phyloP scores from a whole-genome alignment of 2,888 invertebrate genomes.

The Drosophila nigritarsus region DNA sequence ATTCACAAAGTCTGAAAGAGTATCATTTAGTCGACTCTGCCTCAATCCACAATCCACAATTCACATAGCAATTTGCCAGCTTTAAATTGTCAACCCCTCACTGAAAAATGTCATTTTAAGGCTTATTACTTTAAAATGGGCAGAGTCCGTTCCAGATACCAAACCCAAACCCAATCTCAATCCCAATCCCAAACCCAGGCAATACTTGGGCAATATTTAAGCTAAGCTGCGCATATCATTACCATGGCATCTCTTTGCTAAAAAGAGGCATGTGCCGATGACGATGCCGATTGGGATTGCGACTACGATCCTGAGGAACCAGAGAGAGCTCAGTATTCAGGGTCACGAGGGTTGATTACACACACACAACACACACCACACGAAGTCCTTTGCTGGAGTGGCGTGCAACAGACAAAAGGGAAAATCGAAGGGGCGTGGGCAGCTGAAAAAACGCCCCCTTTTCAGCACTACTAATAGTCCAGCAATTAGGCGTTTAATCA shows the following conservation, averaged over 20 bases:
- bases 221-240: constrained; percentile 60
- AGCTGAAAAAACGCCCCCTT: constrained; percentile 44
- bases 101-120: constrained; percentile 39
- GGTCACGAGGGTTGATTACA: constrained; percentile 43
- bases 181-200: background rate
- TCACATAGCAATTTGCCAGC: constrained; percentile 7
- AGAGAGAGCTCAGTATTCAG: constrained; percentile 24
- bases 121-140: constrained; percentile 57
- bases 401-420: constrained; percentile 12
- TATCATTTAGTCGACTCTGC: constrained; percentile 12
- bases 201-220: constrained; percentile 41
- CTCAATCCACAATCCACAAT: background rate
- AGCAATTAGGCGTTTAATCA: constrained; percentile 59
- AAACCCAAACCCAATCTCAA: background rate
- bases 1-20: constrained; percentile 8
- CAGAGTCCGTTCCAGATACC: constrained; percentile 3
- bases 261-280: constrained; percentile 48
- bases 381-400: constrained; percentile 33
- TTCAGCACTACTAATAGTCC: constrained; percentile 59
- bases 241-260: constrained; percentile 36
- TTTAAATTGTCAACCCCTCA: constrained; percentile 33
- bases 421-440: constrained; percentile 21
- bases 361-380: constrained; percentile 17
- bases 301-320: constrained; percentile 21
- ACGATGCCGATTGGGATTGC: constrained; percentile 26